phyloP scores from a whole-genome alignment of 2,797 vertebrate species.

The Paguma larvata region DNA sequence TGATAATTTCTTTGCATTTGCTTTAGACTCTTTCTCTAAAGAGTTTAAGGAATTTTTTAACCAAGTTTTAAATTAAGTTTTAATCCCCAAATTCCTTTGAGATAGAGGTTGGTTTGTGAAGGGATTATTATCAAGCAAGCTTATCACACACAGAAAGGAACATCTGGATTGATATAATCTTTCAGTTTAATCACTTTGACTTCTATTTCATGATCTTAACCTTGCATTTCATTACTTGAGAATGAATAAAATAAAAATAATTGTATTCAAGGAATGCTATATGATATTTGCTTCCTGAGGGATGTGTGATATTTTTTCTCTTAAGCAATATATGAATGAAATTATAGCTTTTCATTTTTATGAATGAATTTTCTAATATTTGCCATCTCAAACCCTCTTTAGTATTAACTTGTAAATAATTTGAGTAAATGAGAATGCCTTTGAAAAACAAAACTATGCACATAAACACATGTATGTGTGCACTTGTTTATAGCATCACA shows the following conservation, averaged over 20 bases:
- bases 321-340: slow-evolving; percentile 20
- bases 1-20: slow-evolving; percentile 52
- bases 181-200: slow-evolving; percentile 28
- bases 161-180: neutral
- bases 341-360: neutral
- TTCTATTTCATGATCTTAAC: neutral
- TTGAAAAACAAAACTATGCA: neutral
- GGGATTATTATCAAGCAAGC: slow-evolving; percentile 41
- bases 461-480: too few relatives aligned
- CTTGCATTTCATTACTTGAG: neutral
- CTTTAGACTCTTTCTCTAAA: slow-evolving; percentile 38
- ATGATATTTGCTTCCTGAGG: neutral
- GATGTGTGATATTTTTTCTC: neutral
- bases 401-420: neutral
- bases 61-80: slow-evolving; percentile 74
- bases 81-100: slow-evolving; percentile 56
- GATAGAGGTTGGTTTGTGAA: slow-evolving; percentile 24
- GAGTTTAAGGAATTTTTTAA: slow-evolving; percentile 53
- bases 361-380: slow-evolving; percentile 1
- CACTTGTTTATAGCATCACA: neutral
- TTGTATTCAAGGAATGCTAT: neutral
- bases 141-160: slow-evolving; percentile 24
- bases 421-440: neutral
- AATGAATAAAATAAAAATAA: neutral
- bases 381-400: neutral